Evolutionary conservation across 1,140 invertebrate species (phyloP), one percentile per base, ranked within the genome.

Genomic region (Heliconius himera): DNA sequence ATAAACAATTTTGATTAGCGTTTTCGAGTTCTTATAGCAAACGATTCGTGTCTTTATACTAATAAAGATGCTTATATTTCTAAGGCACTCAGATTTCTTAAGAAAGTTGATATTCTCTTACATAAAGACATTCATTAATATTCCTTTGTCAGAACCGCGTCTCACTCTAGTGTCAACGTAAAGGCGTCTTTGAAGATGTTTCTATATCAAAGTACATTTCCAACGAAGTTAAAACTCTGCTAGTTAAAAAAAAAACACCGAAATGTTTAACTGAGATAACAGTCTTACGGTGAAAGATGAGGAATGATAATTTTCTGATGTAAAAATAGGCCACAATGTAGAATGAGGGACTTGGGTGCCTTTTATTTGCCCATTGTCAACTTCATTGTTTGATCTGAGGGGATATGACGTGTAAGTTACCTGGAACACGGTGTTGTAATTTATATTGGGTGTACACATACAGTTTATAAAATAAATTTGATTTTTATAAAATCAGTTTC

Each of bases 221-320:
- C 72, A 80, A 81, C 79, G 80, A 79, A 82, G 66, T 78, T 79
- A 85, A 81, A 87, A 85, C 84, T 82, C 81, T 80, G 77, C 74
- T 83, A 82, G 85, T 86, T 51, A 51, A 51, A 88, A 90, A n/a
- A 36, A 89, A 87, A 85, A 83, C 51, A 72, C 74, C 77, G 85
- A 92, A 92, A 92, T 92, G 90, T 92, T 90, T 90, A 85, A 85
- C 84, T 83, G 81, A 82, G 87, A 92, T 88, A 90, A 91, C 85
- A 84, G 84, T 74, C 75, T 87, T 87, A 87, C 79, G 78, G 78
- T 73, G 76, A 86, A 84, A 87, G 78, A 79, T 87, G 83, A 84
- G 84, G 78, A 85, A 87, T 87, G 87, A 89, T 89, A 87, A 89
- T 89, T 91, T 90, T 89, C 87, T 87, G 84, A 80, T 80, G 79